Conservation (phyloP, 2,888 invertebrate genomes). For the Subacronicta megacephala region DNA sequence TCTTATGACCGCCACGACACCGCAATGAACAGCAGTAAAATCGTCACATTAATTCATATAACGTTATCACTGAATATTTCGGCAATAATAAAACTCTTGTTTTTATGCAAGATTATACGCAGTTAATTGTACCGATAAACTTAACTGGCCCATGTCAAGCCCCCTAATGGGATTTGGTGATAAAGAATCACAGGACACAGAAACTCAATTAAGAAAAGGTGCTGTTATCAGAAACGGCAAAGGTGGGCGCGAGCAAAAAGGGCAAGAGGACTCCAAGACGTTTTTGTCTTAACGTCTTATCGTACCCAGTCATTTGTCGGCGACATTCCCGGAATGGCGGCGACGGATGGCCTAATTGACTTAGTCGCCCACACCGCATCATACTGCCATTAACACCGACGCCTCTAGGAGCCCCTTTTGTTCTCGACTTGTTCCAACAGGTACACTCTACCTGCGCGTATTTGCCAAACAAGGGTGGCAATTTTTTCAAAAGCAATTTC, state of each 20-base stretch:
- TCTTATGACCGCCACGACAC: conserved; percentile 61
- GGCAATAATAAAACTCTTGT: conserved; percentile 62
- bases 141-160: conserved; percentile 67
- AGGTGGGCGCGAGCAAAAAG: conserved; percentile 68
- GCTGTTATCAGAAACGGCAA: conserved; percentile 80
- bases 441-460: conserved; percentile 82
- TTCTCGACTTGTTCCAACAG: conserved; percentile 79
- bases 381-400: conserved; percentile 83
- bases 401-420: conserved; percentile 85
- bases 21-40: conserved; percentile 51
- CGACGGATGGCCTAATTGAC: conserved; percentile 89
- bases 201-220: conserved; percentile 86
- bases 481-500: conserved; percentile 64
- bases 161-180: conserved; percentile 81
- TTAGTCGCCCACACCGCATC: conserved; percentile 87
- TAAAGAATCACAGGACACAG: conserved; percentile 81
- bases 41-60: conserved; percentile 60
- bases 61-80: conserved; percentile 60
- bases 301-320: conserved; percentile 84
- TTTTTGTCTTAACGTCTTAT: conserved; percentile 79
- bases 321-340: conserved; percentile 87
- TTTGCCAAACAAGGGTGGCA: conserved; percentile 72
- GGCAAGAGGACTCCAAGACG: conserved; percentile 74
- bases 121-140: conserved; percentile 78
- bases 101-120: conserved; percentile 65